Percentiles rank a stretch among this genome's conserved stretches.
These are phyloP conservation scores for Ooceraea biroi DNA, from an alignment of 1,140 invertebrate species.

Conservation along the genomic window DNA sequence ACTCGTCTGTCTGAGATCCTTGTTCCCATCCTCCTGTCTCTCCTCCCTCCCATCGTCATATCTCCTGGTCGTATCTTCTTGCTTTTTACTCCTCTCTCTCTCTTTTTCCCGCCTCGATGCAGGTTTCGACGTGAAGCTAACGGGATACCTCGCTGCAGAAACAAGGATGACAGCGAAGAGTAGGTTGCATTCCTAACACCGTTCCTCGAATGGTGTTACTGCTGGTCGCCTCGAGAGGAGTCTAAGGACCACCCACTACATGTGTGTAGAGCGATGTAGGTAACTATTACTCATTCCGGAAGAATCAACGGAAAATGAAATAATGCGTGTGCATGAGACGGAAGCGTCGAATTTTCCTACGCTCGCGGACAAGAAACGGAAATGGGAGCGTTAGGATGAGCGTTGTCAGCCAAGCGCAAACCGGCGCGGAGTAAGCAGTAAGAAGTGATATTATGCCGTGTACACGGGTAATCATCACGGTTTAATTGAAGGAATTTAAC, in stretches of 20 bases:
- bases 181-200: slow-evolving; percentile 35
- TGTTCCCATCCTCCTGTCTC: background rate
- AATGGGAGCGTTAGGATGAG: background rate
- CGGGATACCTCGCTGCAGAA: slow-evolving; percentile 2
- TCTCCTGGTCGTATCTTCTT: background rate
- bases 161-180: slow-evolving; percentile 26
- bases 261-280: no score
- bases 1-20: slow-evolving; percentile 43
- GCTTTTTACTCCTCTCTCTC: background rate
- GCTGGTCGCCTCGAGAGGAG: background rate
- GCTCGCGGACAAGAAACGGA: background rate
- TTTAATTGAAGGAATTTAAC: slow-evolving; percentile 47
- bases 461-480: slow-evolving; percentile 20
- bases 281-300: background rate
- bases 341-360: background rate
- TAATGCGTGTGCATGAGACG: background rate
- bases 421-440: background rate
- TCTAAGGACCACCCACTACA: background rate
- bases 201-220: slow-evolving; percentile 18
- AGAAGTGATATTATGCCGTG: slow-evolving; percentile 6
- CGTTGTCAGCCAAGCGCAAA: background rate
- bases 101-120: background rate
- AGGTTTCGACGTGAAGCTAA: background rate
- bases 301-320: background rate
- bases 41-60: background rate